Conservation (phyloP, 2,797 vertebrate genomes). For the Neostethus bicornis region DNA sequence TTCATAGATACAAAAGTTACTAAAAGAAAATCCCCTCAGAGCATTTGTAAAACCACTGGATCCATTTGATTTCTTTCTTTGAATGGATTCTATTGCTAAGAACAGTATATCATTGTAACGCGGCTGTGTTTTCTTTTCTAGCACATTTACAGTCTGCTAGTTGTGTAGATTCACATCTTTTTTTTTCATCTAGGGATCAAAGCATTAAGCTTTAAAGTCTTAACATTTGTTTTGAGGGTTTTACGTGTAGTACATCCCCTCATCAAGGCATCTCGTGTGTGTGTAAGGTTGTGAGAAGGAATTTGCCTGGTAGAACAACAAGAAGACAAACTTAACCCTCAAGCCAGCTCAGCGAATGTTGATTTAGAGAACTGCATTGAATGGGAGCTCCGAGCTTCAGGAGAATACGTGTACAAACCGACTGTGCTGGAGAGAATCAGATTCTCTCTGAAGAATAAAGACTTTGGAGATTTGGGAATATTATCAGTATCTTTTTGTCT, state of each 20-base stretch:
- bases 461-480: conserved; percentile 49
- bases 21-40: too few species aligned
- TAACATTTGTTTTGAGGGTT: conserved; percentile 8
- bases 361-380: conserved; percentile 29
- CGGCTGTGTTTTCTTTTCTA: neutral
- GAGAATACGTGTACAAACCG: conserved; percentile 41
- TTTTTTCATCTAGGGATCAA: neutral
- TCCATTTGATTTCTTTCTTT: too few species aligned
- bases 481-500: conserved; percentile 16
- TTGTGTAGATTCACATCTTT: neutral
- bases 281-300: conserved; percentile 20
- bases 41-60: too few species aligned
- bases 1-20: neutral
- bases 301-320: conserved; percentile 11
- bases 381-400: conserved; percentile 37
- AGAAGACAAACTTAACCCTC: conserved; percentile 28
- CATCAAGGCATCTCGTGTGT: conserved; percentile 17
- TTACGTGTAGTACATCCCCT: conserved; percentile 12
- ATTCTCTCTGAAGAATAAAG: conserved; percentile 47
- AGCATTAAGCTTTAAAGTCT: conserved; percentile 20
- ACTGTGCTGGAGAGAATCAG: conserved; percentile 40
- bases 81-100: too few species aligned
- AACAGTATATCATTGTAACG: neutral
- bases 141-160: neutral
- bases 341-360: conserved; percentile 33